Evolutionary conservation across 1,140 invertebrate genomes (phyloP), one percentile per base, ranked within the genome.

Genomic region (Asbolus verrucosus): DNA sequence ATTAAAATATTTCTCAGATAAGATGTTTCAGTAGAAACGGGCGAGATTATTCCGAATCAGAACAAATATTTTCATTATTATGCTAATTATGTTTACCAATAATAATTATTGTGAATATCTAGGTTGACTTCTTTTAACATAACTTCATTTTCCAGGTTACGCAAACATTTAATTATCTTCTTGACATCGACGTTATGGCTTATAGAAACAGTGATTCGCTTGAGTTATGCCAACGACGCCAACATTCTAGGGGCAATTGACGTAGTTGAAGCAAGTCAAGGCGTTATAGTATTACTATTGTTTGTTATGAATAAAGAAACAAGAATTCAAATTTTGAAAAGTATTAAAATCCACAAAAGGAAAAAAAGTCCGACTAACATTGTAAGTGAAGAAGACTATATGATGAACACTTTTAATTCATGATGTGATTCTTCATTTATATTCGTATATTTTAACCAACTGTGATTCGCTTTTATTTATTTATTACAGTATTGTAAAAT

Each of bases 291-390:
- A 33, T n/a, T 63, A 27, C 15, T 63, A 24, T 39, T 63, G 14
- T 63, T 63, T 11, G 61, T 63, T 39, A 11, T 63, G 19, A 63
- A 63, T 39, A 16, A 63, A 13, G 6, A 63, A 19, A 41, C 61
- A 24, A 63, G 39, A 41, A 19, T 9, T 8, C 9, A 41, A 19
- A 63, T 63, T 21, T 5, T 9, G 19, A 41, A 39, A 39, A 63
- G 16, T 13, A 39, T 63, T 5, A 13, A 21, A 21, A 41, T 19
- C 13, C 27, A 5, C 9, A 63, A 13, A 18, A 19, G 33, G 18
- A 38, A 33, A 62, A 36, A 16, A 11, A 27, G 27, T 0, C 8
- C n/a, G 11, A 9, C 2, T 5, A 27, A 27, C 8, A 1, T 9
- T 27, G 1, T 21, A 27, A 11, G 21, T 13, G 46, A 54, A 8